phyloP scores from a whole-genome alignment of 53 echinoderm and acorn worm genomes.

The Zoroaster sp. region DNA sequence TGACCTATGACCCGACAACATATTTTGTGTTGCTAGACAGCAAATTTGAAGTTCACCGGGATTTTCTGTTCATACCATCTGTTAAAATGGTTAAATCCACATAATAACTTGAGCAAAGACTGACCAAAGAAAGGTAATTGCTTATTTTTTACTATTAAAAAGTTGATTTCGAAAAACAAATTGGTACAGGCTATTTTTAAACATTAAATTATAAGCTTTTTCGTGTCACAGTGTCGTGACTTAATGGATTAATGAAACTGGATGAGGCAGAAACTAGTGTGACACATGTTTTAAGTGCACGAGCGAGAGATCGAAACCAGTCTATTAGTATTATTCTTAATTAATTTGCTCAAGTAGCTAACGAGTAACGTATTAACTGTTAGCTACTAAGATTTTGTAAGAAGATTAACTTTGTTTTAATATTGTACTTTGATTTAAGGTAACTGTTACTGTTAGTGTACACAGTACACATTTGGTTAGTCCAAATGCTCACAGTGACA shows the following conservation, averaged over 20 bases:
- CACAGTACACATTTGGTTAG: too few relatives aligned
- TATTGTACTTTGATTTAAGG: too few relatives aligned
- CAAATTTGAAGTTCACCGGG: not conserved
- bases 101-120: not conserved
- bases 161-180: not conserved
- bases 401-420: too few relatives aligned
- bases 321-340: too few relatives aligned
- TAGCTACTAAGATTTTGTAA: too few relatives aligned
- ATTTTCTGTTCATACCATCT: not conserved
- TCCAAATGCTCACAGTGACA: too few relatives aligned
- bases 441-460: too few relatives aligned
- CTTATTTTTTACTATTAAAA: not conserved
- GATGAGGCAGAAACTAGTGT: not conserved
- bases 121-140: not conserved
- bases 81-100: not conserved
- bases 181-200: too few relatives aligned
- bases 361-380: too few relatives aligned
- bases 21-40: constrained; percentile 58
- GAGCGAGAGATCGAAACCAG: not conserved
- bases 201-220: too few relatives aligned
- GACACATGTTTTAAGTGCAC: not conserved
- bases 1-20: constrained; percentile 38
- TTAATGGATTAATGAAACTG: not conserved
- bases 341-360: too few relatives aligned
- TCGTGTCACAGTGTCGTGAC: not conserved